A percentile compares a stretch with the other conserved stretches of the same genome.
phyloP scores from a whole-genome alignment of 2,888 invertebrate genomes.

The Minunthozetes semirufus region DNA sequence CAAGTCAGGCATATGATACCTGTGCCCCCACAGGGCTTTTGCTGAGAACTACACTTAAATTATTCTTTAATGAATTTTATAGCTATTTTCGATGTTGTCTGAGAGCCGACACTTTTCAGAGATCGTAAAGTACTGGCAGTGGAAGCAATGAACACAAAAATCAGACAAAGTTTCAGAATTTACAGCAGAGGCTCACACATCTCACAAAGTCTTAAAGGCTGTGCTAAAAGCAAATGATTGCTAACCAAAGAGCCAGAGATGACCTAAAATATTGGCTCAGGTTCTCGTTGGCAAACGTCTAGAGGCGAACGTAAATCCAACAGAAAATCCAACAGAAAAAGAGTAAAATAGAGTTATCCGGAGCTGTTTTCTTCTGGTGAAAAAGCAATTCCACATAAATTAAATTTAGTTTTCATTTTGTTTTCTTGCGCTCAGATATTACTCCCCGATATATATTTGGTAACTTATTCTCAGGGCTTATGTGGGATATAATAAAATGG shows the following conservation, averaged over 20 bases:
- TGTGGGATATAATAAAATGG: neutral
- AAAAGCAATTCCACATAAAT: constrained; percentile 5
- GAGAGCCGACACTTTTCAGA: neutral
- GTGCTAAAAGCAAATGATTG: no score
- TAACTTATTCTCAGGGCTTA: neutral
- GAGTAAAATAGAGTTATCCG: no score
- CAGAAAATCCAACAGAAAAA: no score
- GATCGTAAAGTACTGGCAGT: constrained; percentile 11
- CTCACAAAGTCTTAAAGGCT: no score
- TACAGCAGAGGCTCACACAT: no score
- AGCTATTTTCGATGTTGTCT: constrained; percentile 1
- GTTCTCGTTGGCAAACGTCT: no score
- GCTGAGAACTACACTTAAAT: neutral
- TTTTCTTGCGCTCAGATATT: neutral
- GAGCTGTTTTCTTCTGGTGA: neutral
- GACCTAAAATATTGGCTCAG: no score
- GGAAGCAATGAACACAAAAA: neutral
- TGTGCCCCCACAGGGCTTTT: neutral
- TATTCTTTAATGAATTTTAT: constrained; percentile 7
- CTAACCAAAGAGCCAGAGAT: no score
- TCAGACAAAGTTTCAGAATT: no score
- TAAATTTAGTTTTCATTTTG: neutral
- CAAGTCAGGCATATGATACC: neutral
- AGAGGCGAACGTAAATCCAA: no score
- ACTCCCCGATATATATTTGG: neutral